These are phyloP conservation scores for Sardina pilchardus DNA, from an alignment of 2,113 vertebrate genomes.

Conservation along the genomic window DNA sequence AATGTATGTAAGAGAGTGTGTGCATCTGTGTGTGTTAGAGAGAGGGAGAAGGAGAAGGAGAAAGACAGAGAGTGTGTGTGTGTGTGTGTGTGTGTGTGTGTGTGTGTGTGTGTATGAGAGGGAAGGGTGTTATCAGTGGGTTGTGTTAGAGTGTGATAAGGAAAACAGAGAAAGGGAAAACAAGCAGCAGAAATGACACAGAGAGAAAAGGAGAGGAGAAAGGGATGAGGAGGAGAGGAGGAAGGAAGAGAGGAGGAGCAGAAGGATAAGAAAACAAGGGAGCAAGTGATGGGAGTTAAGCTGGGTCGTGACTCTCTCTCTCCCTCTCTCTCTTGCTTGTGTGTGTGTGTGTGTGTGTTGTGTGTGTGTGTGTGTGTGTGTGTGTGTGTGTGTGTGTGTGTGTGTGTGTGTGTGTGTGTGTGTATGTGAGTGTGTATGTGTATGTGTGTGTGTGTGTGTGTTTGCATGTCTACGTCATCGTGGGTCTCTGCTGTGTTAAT, in stretches of 20 bases:
- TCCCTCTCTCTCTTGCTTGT: too few species aligned
- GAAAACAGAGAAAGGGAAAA: conserved; percentile 47
- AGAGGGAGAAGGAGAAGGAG: neutral
- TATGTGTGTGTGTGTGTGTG: neutral
- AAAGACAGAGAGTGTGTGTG: conserved; percentile 40
- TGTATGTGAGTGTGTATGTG: neutral
- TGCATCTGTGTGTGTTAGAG: conserved; percentile 33
- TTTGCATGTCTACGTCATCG: neutral
- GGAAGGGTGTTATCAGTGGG: conserved; percentile 28
- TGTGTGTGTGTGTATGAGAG: conserved; percentile 63
- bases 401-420: neutral
- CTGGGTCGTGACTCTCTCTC: neutral
- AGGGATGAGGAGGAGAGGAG: neutral
- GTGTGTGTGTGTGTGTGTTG: neutral
- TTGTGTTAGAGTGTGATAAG: conserved; percentile 54
- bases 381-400: neutral
- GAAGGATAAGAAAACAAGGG: neutral
- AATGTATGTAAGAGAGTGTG: conserved; percentile 52
- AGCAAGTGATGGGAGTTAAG: neutral
- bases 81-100: conserved; percentile 62
- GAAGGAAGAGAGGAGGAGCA: neutral
- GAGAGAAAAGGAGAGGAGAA: neutral
- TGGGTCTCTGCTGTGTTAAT: too few species aligned
- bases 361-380: neutral
- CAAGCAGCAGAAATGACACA: neutral